Evolutionary conservation across 2,113 vertebrate species (phyloP).

Genomic region (Anas platyrhynchos): DNA sequence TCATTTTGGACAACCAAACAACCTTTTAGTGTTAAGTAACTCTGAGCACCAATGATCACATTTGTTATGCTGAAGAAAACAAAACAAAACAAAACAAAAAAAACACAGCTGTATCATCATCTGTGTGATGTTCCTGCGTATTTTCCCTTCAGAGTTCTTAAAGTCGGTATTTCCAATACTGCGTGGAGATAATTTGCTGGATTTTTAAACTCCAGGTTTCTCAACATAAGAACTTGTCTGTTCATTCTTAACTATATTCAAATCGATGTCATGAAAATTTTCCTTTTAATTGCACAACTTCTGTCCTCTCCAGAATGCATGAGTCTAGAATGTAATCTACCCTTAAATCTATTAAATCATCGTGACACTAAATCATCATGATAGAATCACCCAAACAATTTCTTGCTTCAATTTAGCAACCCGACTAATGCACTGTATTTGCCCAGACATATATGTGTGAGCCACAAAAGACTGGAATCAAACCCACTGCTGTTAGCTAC

Average conservation of each 20-base stretch:
- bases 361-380: neutral
- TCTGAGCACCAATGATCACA: neutral
- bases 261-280: neutral
- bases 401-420: neutral
- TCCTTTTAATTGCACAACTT: neutral
- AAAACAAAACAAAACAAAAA: too few species aligned
- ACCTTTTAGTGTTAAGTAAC: neutral
- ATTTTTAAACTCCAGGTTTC: neutral
- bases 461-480: neutral
- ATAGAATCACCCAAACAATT: neutral
- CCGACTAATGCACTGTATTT: constrained; percentile 9
- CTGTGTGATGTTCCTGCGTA: neutral
- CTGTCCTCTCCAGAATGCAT: neutral
- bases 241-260: neutral
- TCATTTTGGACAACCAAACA: neutral
- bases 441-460: neutral
- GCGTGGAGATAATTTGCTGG: neutral
- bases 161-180: neutral
- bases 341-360: constrained; percentile 10
- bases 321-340: neutral
- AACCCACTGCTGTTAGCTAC: neutral
- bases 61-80: neutral
- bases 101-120: neutral
- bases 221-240: neutral
- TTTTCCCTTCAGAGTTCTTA: neutral